These are phyloP conservation scores for Hanleya hanleyi DNA, from an alignment of 2,888 invertebrate species.

Conservation along the genomic window DNA sequence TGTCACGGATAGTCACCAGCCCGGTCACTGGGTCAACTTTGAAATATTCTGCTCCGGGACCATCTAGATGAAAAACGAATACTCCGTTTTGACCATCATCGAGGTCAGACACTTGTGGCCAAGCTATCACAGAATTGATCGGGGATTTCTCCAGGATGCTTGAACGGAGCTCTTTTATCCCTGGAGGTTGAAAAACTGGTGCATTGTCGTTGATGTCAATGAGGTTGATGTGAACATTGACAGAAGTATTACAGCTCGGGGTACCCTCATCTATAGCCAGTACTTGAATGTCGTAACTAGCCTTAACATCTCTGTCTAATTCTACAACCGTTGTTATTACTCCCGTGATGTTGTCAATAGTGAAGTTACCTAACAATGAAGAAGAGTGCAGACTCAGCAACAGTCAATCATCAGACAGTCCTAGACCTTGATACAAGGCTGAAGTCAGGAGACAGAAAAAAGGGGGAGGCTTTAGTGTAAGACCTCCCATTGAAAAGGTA, in stretches of 20 bases:
- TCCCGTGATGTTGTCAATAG: not conserved
- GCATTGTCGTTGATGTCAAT: not conserved
- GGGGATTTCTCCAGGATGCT: slow-evolving; percentile 18
- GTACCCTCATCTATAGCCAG: not conserved
- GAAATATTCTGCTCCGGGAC: slow-evolving; percentile 8
- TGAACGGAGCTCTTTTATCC: not conserved
- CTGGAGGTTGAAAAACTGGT: not conserved
- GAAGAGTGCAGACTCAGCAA: no score
- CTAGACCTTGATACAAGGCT: no score
- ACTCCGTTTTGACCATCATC: not conserved
- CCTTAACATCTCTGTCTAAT: not conserved
- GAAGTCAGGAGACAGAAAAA: no score
- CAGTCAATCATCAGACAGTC: no score
- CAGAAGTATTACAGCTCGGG: not conserved
- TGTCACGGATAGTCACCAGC: not conserved
- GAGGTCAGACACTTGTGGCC: slow-evolving; percentile 5
- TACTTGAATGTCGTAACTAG: not conserved
- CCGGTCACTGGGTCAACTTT: slow-evolving; percentile 7
- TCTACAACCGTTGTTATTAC: not conserved
- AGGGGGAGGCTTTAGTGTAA: no score
- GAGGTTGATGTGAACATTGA: not conserved
- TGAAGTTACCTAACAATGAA: not conserved
- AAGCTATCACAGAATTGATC: slow-evolving; percentile 9
- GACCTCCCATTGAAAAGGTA: no score
- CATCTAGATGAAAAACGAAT: not conserved